Percentiles rank a stretch among this genome's conserved stretches.
Evolutionary conservation across 2,113 vertebrate genomes (phyloP).

Genomic region (Nycticryphes semicollaris): DNA sequence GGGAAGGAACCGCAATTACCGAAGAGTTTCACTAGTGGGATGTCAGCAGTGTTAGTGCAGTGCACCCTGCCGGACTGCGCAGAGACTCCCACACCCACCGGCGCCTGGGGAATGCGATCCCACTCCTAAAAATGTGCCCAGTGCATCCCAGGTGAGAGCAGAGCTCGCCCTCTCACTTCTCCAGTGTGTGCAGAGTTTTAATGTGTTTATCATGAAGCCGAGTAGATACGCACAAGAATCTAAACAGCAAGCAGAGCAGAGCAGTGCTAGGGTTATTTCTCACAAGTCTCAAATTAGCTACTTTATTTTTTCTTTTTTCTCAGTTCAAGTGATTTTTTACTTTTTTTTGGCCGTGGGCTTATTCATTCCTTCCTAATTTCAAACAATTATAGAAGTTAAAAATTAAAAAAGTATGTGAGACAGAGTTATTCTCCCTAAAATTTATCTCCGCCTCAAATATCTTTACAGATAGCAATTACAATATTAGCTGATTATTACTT

Average conservation of each 20-base stretch:
- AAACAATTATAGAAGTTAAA: background rate
- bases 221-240: background rate
- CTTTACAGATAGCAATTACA: background rate
- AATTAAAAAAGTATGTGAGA: background rate
- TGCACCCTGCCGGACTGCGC: background rate
- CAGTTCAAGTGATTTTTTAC: background rate
- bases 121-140: background rate
- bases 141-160: background rate
- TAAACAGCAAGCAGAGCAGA: background rate
- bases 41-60: background rate
- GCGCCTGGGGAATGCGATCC: background rate
- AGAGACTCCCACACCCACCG: background rate
- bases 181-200: fast-evolving
- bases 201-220: background rate
- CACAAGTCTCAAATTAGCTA: background rate
- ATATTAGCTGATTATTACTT: background rate
- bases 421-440: background rate
- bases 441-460: background rate
- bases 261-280: background rate
- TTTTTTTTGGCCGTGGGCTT: background rate
- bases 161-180: background rate
- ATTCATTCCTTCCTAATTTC: background rate
- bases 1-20: background rate
- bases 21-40: background rate
- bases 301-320: background rate